Evolutionary conservation across 2,113 vertebrate genomes (phyloP), one percentile per base, ranked within the genome.

Genomic region (Ictidomys tridecemlineatus): DNA sequence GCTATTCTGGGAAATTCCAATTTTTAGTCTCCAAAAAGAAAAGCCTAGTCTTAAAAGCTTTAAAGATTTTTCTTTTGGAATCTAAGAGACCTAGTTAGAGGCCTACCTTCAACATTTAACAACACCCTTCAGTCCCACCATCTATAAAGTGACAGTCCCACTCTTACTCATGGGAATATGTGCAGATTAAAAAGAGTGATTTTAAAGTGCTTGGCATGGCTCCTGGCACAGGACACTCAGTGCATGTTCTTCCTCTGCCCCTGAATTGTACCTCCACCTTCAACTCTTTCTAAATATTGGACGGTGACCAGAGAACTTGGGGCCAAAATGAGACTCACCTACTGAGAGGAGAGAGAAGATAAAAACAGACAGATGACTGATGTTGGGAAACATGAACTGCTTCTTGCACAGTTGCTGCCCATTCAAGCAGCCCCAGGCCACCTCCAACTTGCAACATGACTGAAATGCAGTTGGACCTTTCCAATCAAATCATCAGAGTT

Each of bases 1-100:
- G 34, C 79, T 85, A 80, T 69, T 65, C 67, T 61, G 4, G 18
- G 77, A 30, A 80, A 32, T 53, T 74, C 53, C 65, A 61, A 12
- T 30, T 72, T 89, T 83, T 80, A 6, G 22, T 58, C 61, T 87
- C 20, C 45, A 42, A 78, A 63, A 78, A 94, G 37, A 77, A 69
- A 85, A 84, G n/a, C 28, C 28, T 63, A 24, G 70, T 85, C 69
- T 61, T 63, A 84, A 90, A 93, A 65, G 11, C 84, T 37, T 82
- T 78, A 87, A 65, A 39, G 13, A 69, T 51, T 84, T 84, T 89
- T 91, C 72, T 77, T 78, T 76, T 58, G 45, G 89, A 42, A 78
- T 69, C 92, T 79, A 48, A 37, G 18, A 88, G 53, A 92, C 48
- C 45, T 65, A n/a, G 34, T 73, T 77, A 28, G 70, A 89, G 87